phyloP scores from a whole-genome alignment of 2,113 vertebrate species.

The Astur gentilis region DNA sequence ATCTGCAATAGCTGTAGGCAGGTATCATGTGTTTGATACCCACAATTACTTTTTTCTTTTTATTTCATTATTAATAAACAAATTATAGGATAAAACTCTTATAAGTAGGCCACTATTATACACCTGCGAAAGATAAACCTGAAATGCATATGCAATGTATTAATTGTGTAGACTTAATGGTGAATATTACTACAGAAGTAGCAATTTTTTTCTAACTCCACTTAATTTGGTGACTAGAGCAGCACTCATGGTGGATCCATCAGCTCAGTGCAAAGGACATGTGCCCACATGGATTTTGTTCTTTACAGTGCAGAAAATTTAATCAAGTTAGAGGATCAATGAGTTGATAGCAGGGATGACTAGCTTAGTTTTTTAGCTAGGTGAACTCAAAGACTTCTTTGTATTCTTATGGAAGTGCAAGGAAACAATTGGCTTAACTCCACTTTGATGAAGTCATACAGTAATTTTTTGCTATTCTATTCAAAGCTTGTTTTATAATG shows the following conservation, averaged over 20 bases:
- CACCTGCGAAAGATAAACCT: not conserved
- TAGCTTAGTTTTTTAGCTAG: not conserved
- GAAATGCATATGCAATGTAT: not conserved
- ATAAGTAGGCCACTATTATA: not conserved
- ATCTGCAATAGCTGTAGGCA: not conserved
- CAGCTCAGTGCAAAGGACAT: not conserved
- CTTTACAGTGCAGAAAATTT: not conserved
- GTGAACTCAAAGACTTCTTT: not conserved
- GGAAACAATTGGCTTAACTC: not conserved
- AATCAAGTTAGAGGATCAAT: not conserved
- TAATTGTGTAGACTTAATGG: not conserved
- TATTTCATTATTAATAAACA: not conserved
- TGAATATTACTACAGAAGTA: not conserved
- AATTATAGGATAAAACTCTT: not conserved
- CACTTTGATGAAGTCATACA: not conserved
- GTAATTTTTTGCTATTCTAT: not conserved
- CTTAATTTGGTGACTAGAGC: not conserved
- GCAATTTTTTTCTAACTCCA: not conserved
- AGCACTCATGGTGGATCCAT: not conserved
- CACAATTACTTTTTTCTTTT: not conserved
- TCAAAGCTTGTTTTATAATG: not conserved
- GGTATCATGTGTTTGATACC: not conserved
- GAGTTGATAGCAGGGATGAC: not conserved
- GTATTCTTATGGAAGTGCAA: not conserved
- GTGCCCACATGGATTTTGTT: not conserved